Conservation (phyloP, 2,113 vertebrate genomes). For the Motacilla tschutschensis region DNA sequence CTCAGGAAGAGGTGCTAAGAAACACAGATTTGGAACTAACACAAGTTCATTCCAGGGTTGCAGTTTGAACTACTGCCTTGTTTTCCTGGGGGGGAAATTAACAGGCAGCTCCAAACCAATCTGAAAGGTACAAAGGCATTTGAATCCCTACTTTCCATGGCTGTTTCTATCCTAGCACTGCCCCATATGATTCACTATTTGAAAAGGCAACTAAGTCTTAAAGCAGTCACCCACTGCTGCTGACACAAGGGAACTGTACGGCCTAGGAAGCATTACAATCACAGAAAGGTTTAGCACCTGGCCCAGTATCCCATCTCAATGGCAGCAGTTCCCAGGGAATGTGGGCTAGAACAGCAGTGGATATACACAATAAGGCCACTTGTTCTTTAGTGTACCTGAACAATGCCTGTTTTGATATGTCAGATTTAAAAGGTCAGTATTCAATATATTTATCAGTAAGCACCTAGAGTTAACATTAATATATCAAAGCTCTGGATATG, state of each 20-base stretch:
- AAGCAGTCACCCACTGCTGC: background rate
- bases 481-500: background rate
- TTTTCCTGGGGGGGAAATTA: background rate
- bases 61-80: background rate
- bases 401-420: background rate
- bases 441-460: background rate
- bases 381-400: constrained; percentile 44
- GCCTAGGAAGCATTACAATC: background rate
- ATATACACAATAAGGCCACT: constrained; percentile 16
- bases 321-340: background rate
- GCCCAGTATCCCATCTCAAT: background rate
- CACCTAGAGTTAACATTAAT: constrained; percentile 7
- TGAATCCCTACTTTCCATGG: background rate
- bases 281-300: background rate
- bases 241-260: background rate
- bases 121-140: background rate
- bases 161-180: background rate
- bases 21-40: background rate
- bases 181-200: background rate
- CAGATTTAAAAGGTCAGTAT: background rate
- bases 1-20: background rate
- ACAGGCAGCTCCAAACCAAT: background rate
- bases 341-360: background rate
- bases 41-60: background rate
- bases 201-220: background rate